Evolutionary conservation across 2,888 invertebrate genomes (phyloP).

Genomic region (Acanthoscelides obtectus): DNA sequence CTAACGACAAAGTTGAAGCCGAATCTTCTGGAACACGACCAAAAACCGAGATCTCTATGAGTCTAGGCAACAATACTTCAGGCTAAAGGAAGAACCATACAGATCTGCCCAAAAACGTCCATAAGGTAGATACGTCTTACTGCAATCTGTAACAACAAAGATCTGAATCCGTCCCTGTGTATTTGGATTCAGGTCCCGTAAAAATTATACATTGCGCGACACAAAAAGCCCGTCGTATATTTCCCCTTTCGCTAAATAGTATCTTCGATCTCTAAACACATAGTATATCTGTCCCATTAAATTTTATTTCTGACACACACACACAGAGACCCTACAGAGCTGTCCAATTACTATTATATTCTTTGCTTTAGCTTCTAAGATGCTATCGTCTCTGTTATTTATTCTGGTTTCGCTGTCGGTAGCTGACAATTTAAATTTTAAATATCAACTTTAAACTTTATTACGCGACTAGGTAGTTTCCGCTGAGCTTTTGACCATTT

Average conservation of each 20-base stretch:
- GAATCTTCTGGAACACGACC: no score
- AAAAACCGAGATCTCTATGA: no score
- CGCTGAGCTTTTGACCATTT: not conserved
- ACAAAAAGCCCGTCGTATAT: not conserved
- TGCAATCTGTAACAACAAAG: no score
- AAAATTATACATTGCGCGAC: not conserved
- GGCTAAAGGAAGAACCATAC: no score
- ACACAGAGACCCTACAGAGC: slow-evolving; percentile 9
- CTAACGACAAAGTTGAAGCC: no score
- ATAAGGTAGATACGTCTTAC: no score
- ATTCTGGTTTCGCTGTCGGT: not conserved
- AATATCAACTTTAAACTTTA: not conserved
- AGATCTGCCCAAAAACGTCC: no score
- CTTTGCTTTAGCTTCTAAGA: slow-evolving; percentile 11
- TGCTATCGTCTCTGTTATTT: slow-evolving; percentile 1
- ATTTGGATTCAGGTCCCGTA: not conserved
- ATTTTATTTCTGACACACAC: slow-evolving; percentile 17
- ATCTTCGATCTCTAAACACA: slow-evolving; percentile 19
- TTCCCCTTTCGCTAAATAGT: slow-evolving; percentile 9
- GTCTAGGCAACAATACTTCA: no score
- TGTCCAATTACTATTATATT: slow-evolving; percentile 18
- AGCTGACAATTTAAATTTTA: not conserved
- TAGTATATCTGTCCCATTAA: slow-evolving; percentile 18
- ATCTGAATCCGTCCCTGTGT: not conserved
- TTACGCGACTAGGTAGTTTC: not conserved